Evolutionary conservation across 2,888 invertebrate genomes (phyloP), one percentile per base, ranked within the genome.

Genomic region (Pseudanteris insignis): DNA sequence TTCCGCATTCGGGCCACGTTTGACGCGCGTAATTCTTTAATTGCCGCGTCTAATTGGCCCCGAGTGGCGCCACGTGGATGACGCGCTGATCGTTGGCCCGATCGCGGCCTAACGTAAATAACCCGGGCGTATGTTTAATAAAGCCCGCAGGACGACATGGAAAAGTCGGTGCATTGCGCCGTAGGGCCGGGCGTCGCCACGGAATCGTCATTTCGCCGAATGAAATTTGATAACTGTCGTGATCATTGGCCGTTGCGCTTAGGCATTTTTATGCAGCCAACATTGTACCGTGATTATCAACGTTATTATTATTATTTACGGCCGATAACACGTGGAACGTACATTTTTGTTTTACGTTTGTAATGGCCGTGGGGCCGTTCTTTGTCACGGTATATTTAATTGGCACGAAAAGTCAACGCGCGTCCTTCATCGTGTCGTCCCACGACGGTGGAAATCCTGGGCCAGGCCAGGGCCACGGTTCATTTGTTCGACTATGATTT

Each of bases 11-110:
- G n/a, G n/a, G n/a, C n/a, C n/a, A n/a, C n/a, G n/a, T n/a, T n/a
- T n/a, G n/a, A n/a, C n/a, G n/a, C 61, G 55, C 64, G 66, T 72
- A 74, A 74, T 74, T 73, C 72, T 70, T 73, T 78, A 77, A 79
- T 78, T 74, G 73, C 74, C 67, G 37, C 67, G 69, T 70, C 78
- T 78, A 79, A 78, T 79, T 78, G 78, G 78, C 72, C 58, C 68
- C 72, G 74, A 74, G 73, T 75, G 76, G 77, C 77, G 78, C 76
- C 77, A 73, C 67, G 67, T 58, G 69, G n/a, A n/a, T n/a, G n/a
- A n/a, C n/a, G n/a, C n/a, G n/a, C n/a, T n/a, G 58, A 63, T 63
- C 54, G 63, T 59, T 54, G 48, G 58, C 38, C 57, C 53, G 58
- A 58, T 44, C 63, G 32, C 34, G 28, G 7, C 44, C 29, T 29